Percentiles rank a stretch among this genome's conserved stretches.
phyloP scores from a whole-genome alignment of 2,888 invertebrate species.

The Meta bourneti region DNA sequence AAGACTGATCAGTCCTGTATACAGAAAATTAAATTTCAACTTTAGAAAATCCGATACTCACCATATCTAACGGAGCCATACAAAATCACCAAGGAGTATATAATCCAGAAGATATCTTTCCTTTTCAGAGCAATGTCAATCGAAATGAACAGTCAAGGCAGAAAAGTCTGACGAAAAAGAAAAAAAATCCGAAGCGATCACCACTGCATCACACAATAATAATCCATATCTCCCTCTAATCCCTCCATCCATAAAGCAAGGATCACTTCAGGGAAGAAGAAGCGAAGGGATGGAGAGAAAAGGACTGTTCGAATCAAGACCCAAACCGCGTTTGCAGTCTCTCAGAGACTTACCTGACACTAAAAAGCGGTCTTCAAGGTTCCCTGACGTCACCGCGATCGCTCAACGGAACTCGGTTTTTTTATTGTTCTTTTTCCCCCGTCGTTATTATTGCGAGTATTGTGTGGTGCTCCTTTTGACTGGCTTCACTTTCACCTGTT shows the following conservation, averaged over 20 bases:
- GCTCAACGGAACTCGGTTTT: constrained; percentile 65
- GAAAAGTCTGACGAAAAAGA: background rate
- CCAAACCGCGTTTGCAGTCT: constrained; percentile 51
- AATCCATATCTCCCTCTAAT: constrained; percentile 57
- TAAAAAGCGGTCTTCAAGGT: constrained; percentile 74
- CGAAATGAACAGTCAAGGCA: background rate
- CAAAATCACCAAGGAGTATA: constrained; percentile 42
- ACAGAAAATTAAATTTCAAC: too few species aligned
- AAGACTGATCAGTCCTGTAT: too few species aligned
- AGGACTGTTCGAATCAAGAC: constrained; percentile 53
- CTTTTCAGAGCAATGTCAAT: background rate
- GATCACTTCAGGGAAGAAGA: constrained; percentile 33
- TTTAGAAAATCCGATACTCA: constrained; percentile 19
- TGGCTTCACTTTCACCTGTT: constrained; percentile 75
- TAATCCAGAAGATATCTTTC: constrained; percentile 49
- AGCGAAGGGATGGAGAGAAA: constrained; percentile 24
- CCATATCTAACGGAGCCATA: constrained; percentile 75
- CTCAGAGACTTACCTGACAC: constrained; percentile 67
- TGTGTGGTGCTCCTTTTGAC: constrained; percentile 48
- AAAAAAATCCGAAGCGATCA: background rate
- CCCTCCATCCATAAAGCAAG: constrained; percentile 35
- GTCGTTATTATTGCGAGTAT: constrained; percentile 53
- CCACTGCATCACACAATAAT: constrained; percentile 21
- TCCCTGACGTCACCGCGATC: constrained; percentile 67
- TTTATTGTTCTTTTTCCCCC: constrained; percentile 33